Evolutionary conservation across 2,797 vertebrate genomes (phyloP), one percentile per base, ranked within the genome.

Genomic region (Enteromius radiatus): DNA sequence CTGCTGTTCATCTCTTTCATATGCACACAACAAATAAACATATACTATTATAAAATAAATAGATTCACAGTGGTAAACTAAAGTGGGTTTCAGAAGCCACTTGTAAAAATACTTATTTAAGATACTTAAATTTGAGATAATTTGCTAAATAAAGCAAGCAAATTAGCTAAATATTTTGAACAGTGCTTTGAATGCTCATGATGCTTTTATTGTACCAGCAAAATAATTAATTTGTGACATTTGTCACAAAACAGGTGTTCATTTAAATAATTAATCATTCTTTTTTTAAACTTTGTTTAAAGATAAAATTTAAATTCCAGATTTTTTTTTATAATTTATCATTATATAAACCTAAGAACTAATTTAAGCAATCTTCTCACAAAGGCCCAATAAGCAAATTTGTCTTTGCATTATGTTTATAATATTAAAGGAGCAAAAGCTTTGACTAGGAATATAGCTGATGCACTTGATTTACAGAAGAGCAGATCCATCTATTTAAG

Each of bases 401-500:
- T 52, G 28, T 33, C 9, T 41, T 59, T 61, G 54, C 23, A 47
- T 64, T 78, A 67, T 4, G 43, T 78, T 49, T 36, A 28, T 47
- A 45, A 78, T 36, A 36, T 65, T 12, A 65, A 45, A 65, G 43
- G 21, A 49, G 59, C 52, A 36, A 36, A 77, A 23, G n/a, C 7
- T 79, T 41, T 56, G 31, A 68, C 28, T 64, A 49, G 59, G 19
- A 33, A 47, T 15, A 77, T 8, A 52, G 76, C 26, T 54, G 47
- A 71, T 21, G 11, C 41, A 47, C 26, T 26, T 36, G 19, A 73
- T 80, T 31, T n/a, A 45, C 54, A 45, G 10, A 23, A 63, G 38
- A 63, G 38, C 14, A 45, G 15, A 31, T 28, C 75, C 41, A 43
- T 73, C 26, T 12, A 61, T 80, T 71, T 23, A 31, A n/a, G 10